Conservation (phyloP, 2,113 vertebrate species). For the Ceyx melanurus region DNA sequence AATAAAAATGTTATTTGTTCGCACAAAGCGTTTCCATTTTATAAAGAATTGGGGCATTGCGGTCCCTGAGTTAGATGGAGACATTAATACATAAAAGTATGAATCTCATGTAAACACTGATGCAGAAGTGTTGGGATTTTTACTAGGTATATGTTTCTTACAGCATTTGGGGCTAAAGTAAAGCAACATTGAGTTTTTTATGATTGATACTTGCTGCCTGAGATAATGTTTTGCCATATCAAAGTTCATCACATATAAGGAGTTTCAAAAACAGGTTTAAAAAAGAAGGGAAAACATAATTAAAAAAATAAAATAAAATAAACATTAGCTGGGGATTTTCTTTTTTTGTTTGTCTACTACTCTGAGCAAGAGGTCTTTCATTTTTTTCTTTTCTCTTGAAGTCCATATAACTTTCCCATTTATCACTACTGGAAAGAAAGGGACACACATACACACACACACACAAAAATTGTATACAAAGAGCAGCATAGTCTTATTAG, state of each 20-base stretch:
- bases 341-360: not conserved
- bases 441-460: no score
- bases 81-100: not conserved
- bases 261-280: not conserved
- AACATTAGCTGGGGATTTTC: not conserved
- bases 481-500: not conserved
- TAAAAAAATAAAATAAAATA: not conserved
- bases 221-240: not conserved
- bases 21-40: not conserved
- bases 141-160: not conserved
- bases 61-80: not conserved
- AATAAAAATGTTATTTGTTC: not conserved
- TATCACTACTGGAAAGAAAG: not conserved
- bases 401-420: not conserved
- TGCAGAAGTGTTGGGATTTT: accelerated
- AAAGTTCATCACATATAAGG: not conserved
- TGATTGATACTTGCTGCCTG: not conserved
- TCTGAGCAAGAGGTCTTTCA: not conserved
- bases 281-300: not conserved
- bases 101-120: not conserved
- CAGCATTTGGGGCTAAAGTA: not conserved
- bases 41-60: not conserved
- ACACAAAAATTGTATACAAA: not conserved
- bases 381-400: not conserved
- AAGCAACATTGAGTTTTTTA: not conserved